Evolutionary conservation across 2,113 vertebrate species (phyloP), one percentile per base, ranked within the genome.

Genomic region (Aptenodytes forsteri): DNA sequence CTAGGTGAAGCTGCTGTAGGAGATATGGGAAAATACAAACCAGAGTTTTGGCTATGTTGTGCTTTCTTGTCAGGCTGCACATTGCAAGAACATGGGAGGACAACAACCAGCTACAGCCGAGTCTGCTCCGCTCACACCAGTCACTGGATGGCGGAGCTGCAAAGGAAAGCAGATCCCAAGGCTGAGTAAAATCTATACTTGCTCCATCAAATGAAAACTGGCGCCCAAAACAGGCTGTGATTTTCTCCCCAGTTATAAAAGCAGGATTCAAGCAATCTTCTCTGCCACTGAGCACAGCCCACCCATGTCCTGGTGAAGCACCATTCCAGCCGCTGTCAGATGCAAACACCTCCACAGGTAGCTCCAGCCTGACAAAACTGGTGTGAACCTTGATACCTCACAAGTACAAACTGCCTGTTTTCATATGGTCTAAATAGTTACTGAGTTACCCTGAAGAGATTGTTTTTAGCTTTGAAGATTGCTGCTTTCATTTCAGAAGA

Each of bases 401-500:
- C 80, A 62, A 70, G 71, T 70, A 94, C 80, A 91, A 91, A 93
- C 32, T 47, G 56, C n/a, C 70, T 82, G 73, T 2, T 91, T 97
- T 79, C 55, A 4, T 59, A 64, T 0, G 44, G 73, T 69, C 62
- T 78, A n/a, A 87, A 61, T 20, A 79, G 56, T 84, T 76, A 79
- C 10, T 78, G 80, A 91, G 73, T 80, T 91, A 42, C 65, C 83
- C 81, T 65, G 78, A 91, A 95, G 94, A 84, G 75, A 87, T 30
- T 85, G 73, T 21, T 87, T 89, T 93, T 32, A 65, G 62, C 92
- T 93, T 94, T 89, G 91, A 94, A 91, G 73, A 95, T 49, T 95
- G 73, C 84, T 79, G 66, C 77, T 95, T 94, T 97, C 92, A 96
- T 87, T 91, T 89, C 73, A 76, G 78, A 93, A 95, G 70, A 93